Base-by-base conservation (phyloP, 2,888 invertebrate species). In the Hemistola chrysoprasaria region DNA sequence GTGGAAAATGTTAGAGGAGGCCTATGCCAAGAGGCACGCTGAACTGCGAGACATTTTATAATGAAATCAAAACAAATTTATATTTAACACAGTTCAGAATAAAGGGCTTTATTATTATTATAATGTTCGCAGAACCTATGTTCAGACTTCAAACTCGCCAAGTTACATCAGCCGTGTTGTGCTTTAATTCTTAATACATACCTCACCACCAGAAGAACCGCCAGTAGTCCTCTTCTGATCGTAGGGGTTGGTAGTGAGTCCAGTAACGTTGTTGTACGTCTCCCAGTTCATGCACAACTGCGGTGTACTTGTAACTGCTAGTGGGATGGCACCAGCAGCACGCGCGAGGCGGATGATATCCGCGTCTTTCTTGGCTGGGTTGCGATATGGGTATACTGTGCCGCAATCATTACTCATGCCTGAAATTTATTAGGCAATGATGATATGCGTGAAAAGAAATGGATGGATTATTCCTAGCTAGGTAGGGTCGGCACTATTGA, bases 241-340 rank as follows among this genome's bases (percentile, higher is more conserved):
- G 66, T 98, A 98, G 0, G 98, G 97, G 80, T 98, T 98, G 65
- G 91, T 92, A 0, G 97, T 96, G 26, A 93, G 90, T 0, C 98
- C 98, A 22, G 95, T 94, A 0, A 97, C 92, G 41, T 94, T 94
- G 80, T 98, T 98, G 57, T 92, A 93, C 0, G 96, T 95, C 79
- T 98, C 97, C 93, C 95, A 96, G 87, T 95, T 95, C 92, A 97
- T 90, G 64, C 97, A 97, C 30, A 97, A 87, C 66, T 98, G 97
- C 0, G 97, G 97, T 0, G 96, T 95, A 72, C 97, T 98, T 22
- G 97, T 97, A 1, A 97, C 94, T 1, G 95, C 92, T 31, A 98
- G 78, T 1, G 95, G 94, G 48, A 98, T 95, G 16, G 94, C 96
- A 0, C 98, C 97, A 25, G 95, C 95, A 28, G 92, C 90, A 53